These are phyloP conservation scores for Mastigias papua DNA, from an alignment of 30 jellyfish, hydroid and myxozoan species.

Conservation along the genomic window DNA sequence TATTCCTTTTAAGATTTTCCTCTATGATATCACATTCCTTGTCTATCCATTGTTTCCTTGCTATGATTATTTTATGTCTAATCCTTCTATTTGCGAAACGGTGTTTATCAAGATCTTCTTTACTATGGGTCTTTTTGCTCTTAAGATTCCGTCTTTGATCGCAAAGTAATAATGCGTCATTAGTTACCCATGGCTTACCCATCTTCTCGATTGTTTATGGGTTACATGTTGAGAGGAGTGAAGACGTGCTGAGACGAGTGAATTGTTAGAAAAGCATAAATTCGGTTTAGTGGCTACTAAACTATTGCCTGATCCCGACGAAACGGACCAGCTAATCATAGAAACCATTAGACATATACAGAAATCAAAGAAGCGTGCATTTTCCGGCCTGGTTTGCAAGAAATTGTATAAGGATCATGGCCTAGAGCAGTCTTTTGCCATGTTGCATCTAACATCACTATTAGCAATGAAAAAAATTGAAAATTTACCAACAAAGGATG, in stretches of 20 bases:
- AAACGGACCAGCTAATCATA: background rate
- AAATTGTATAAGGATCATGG: background rate
- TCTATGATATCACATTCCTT: too few relatives aligned
- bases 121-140: too few relatives aligned
- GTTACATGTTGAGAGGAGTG: too few relatives aligned
- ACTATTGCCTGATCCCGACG: background rate
- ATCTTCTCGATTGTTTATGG: too few relatives aligned
- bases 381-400: background rate
- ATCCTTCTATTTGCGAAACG: too few relatives aligned
- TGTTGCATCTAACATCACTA: constrained; percentile 3
- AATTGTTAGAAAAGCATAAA: background rate
- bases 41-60: too few relatives aligned
- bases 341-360: background rate
- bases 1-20: too few relatives aligned
- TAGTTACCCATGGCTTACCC: too few relatives aligned
- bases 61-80: too few relatives aligned
- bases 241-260: background rate
- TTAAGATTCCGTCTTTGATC: too few relatives aligned
- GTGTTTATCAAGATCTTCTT: too few relatives aligned
- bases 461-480: background rate
- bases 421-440: background rate
- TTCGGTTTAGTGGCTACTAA: background rate
- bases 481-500: constrained; percentile 8
- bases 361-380: constrained; percentile 1
- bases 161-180: too few relatives aligned